Conservation (phyloP, 2,113 vertebrate species). For the Pelvicachromis taeniatus region DNA sequence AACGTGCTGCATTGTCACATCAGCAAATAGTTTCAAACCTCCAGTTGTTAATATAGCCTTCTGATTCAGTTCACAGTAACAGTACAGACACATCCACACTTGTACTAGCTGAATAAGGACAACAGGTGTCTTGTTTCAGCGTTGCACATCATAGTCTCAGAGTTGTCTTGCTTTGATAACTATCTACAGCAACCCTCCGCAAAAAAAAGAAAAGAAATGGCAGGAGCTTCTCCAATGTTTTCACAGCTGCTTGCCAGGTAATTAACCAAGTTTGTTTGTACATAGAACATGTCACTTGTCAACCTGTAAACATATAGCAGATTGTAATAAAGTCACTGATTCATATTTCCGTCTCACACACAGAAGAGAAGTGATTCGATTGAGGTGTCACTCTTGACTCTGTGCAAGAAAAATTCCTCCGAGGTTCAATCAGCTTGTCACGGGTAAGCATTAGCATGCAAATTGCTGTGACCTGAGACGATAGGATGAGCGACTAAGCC, state of each 20-base stretch:
- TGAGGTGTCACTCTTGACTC: not conserved
- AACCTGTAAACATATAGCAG: not conserved
- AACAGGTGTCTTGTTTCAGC: not conserved
- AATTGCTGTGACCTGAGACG: not conserved
- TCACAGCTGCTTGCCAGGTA: not conserved
- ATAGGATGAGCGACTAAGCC: not conserved
- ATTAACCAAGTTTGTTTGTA: not conserved
- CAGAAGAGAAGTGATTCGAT: not conserved
- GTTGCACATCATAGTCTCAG: not conserved
- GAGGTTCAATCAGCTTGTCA: not conserved
- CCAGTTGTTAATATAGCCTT: not conserved
- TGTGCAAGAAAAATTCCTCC: not conserved
- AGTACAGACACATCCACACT: not conserved
- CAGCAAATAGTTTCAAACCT: not conserved
- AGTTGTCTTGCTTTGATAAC: not conserved
- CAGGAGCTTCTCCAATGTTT: not conserved
- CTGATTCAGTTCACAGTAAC: not conserved
- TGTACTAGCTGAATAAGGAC: not conserved
- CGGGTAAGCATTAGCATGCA: slow-evolving; percentile 2
- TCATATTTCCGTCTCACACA: not conserved
- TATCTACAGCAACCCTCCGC: not conserved
- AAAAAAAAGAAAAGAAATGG: not conserved
- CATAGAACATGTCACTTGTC: not conserved
- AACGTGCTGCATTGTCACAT: not conserved
- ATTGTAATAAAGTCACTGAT: not conserved